Base-by-base conservation (phyloP, 2,113 vertebrate genomes). In the Sebastes fasciatus region DNA sequence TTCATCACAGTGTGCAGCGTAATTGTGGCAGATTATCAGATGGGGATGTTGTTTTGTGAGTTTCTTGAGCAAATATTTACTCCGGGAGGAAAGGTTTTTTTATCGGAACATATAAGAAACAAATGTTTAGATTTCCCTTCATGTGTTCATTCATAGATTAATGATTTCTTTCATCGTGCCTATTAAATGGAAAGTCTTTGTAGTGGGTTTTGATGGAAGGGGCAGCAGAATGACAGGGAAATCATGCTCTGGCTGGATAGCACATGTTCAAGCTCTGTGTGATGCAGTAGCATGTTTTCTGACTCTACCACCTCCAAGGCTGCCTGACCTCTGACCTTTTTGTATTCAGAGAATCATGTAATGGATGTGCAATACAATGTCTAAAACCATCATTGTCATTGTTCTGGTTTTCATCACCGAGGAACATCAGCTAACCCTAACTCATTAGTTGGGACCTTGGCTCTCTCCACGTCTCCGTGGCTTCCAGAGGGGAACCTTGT, bases 11-110 rank as follows among this genome's bases (percentile, higher is more conserved):
- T 49, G 80, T 79, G 89, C 83, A 46, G 77, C 26, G n/a, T 94
- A 91, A 92, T 93, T 92, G 90, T 88, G 54, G 87, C 21, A 52
- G 88, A 92, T 93, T 91, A 92, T 92, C 86, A 91, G 84, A 85
- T 74, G 86, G 79, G 86, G 89, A 89, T 92, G 91, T 45, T 90
- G 80, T 92, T 93, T 87, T 82, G 82, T 63, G 74, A 84, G 74
- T 90, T 92, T 92, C 82, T 87, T 77, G 65, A 87, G 77, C 78
- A 88, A 90, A 89, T 82, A 68, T 83, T 92, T 88, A 88, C 80
- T 89, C 83, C 19, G 4, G 77, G 83, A 34, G 88, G 75, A 84
- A 74, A 80, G 67, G 78, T 79, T 89, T 81, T 49, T 34, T 17
- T 8, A 90, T 90, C 86, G 55, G 75, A 89, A 79, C 73, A 40